phyloP scores from a whole-genome alignment of 2,888 invertebrate species.

The Dysmachus trigonus region DNA sequence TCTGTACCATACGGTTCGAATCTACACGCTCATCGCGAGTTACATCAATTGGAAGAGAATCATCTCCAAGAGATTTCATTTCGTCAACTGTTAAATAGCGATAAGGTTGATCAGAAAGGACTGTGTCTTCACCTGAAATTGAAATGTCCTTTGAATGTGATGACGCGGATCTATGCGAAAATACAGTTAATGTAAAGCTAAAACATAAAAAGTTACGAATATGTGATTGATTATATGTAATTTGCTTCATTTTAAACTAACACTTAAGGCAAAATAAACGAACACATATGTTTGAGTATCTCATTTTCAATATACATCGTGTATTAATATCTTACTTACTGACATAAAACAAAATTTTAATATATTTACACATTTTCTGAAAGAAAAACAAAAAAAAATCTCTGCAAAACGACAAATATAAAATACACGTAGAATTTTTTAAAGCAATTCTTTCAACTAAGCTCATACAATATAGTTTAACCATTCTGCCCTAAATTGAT shows the following conservation, averaged over 20 bases:
- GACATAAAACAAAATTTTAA: background rate
- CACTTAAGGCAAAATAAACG: background rate
- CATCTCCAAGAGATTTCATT: conserved; percentile 94
- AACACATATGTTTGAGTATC: background rate
- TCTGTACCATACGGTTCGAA: conserved; percentile 69
- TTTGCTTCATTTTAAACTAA: conserved; percentile 1
- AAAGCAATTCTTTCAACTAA: background rate
- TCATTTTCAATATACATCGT: background rate
- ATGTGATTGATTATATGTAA: background rate
- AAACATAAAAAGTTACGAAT: background rate
- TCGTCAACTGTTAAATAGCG: conserved; percentile 93
- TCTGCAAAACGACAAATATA: background rate
- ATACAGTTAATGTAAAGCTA: background rate
- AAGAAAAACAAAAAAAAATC: background rate
- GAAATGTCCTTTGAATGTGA: conserved; percentile 35
- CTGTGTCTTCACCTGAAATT: conserved; percentile 84
- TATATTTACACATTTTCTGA: background rate
- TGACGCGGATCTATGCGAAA: conserved; percentile 6
- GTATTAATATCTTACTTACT: background rate
- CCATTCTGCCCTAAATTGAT: background rate
- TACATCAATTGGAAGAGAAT: conserved; percentile 91
- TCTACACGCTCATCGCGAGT: conserved; percentile 89
- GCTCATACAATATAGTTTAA: background rate
- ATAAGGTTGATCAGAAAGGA: conserved; percentile 89
- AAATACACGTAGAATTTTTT: background rate